Percentiles rank a stretch among this genome's conserved stretches.
Evolutionary conservation across 2,113 vertebrate species (phyloP).

Genomic region (Leptobrachium leishanense): DNA sequence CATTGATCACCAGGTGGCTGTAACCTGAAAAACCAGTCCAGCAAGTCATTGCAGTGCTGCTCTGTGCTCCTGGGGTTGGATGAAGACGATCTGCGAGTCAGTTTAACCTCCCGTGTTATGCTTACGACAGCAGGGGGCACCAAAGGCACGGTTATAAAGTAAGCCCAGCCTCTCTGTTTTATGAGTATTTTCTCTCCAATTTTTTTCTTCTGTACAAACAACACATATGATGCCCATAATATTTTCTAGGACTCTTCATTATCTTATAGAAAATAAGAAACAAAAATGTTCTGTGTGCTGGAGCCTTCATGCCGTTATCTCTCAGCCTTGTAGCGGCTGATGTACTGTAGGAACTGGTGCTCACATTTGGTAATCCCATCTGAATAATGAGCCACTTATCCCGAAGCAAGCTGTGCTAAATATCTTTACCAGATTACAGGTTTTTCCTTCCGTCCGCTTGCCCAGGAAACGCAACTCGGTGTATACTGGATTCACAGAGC

Average conservation of each 20-base stretch:
- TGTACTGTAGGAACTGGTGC: conserved; percentile 14
- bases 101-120: conserved; percentile 94
- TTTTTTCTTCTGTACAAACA: conserved; percentile 3
- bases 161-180: conserved; percentile 55
- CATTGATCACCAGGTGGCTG: conserved; percentile 80
- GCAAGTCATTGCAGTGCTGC: conserved; percentile 78
- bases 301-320: conserved; percentile 28
- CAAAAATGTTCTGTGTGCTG: background rate
- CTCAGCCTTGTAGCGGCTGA: conserved; percentile 11
- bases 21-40: conserved; percentile 78
- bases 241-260: background rate
- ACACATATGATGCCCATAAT: conserved; percentile 17
- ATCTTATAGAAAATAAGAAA: conserved; percentile 16
- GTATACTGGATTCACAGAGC: no score
- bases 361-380: conserved; percentile 22
- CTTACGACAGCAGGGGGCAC: conserved; percentile 93
- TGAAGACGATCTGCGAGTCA: conserved; percentile 84
- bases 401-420: conserved; percentile 15
- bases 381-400: conserved; percentile 18
- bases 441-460: background rate
- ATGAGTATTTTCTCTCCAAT: background rate
- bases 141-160: conserved; percentile 97
- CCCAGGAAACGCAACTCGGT: background rate
- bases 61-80: conserved; percentile 89
- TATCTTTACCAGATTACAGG: background rate